Conservation (phyloP, 2,888 invertebrate species). For the Lepidochitona cinerea region DNA sequence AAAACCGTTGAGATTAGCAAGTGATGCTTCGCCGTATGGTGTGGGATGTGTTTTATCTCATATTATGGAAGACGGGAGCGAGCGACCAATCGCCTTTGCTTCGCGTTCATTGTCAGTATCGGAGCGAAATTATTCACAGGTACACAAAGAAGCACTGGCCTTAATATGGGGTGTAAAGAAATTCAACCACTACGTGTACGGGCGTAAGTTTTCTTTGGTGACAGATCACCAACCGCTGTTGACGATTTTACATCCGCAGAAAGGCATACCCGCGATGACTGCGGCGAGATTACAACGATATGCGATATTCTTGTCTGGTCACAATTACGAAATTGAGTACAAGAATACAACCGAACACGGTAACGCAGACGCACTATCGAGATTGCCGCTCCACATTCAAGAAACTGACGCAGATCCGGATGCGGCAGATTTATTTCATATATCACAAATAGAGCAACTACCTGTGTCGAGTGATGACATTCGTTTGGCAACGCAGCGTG, state of each 20-base stretch:
- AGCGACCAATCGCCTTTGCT: neutral
- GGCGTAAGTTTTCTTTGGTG: neutral
- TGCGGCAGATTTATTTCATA: conserved; percentile 26
- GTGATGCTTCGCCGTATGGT: neutral
- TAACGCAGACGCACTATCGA: neutral
- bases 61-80: neutral
- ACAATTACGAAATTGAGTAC: neutral
- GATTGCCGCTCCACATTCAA: neutral
- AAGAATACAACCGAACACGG: neutral
- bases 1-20: neutral
- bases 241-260: neutral
- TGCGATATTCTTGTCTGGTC: neutral
- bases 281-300: neutral
- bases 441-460: neutral
- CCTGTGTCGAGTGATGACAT: neutral
- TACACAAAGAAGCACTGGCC: neutral
- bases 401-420: neutral
- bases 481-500: neutral
- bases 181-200: too few species aligned
- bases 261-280: neutral
- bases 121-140: neutral
- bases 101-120: neutral
- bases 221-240: neutral
- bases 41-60: neutral
- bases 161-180: too few species aligned